Base-by-base conservation (phyloP, 2,888 invertebrate species). In the Antheraea yamamai region DNA sequence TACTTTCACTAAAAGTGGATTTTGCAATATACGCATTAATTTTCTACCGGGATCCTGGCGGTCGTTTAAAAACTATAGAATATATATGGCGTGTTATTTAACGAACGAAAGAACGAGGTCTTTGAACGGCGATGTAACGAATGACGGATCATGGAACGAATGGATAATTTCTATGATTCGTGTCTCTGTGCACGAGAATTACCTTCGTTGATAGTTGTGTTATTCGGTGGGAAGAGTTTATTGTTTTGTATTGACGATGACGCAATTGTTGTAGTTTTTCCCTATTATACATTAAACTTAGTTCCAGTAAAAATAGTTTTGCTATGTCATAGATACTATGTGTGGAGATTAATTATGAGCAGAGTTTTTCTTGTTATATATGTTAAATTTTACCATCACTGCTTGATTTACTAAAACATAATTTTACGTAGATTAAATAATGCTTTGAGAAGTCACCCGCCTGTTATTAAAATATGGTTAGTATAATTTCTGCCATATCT, bases 1-100 rank as follows among this genome's bases (percentile, higher is more conserved):
- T 74, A 70, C 75, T 75, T 75, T 75, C 75, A 73, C 75, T 73
- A 18, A 75, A 75, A 75, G 75, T 75, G 70, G 70, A 75, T 75
- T 75, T 75, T 70, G 70, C 73, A 71, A 75, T 73, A 52, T 66
- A 4, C 55, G 35, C 74, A 73, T 70, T 70, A 70, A 74, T 74
- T 74, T 52, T 55, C 70, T 39, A 70, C 30, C 16, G 39, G 35
- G n/a, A 26, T 39, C 55, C 23, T 39, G 23, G 10, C 23, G 26
- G 64, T 26, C 26, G 64, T 64, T 26, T 64, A 64, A 52, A 55
- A 30, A 35, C 74, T 23, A 39, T 70, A 39, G 52, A 74, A 55
- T 74, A 74, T 70, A 55, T 68, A 70, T 74, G 70, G 52, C 68
- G 20, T 74, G 74, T 74, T 70, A 39, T n/a, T 64, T 64, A 64